Base-by-base conservation (phyloP, 2,113 vertebrate species). In the Dipodomys merriami region DNA sequence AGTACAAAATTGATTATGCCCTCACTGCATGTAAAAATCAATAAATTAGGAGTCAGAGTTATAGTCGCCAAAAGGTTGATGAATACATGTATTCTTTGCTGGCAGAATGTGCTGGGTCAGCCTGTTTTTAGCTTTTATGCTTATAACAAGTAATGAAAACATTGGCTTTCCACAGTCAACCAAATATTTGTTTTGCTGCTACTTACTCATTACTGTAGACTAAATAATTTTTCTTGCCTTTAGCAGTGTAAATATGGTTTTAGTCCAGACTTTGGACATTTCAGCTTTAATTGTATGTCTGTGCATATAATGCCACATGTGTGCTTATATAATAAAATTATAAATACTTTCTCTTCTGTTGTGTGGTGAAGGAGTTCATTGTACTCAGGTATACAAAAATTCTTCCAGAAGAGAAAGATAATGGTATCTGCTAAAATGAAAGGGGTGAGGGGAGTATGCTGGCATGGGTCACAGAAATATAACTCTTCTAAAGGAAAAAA, bases 171-270 rank as follows among this genome's bases (percentile, higher is more conserved):
- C 86, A 93, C 85, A 81, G 85, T 73, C 91, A 94, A 94, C 93
- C 92, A 97, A 97, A 97, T 97, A 96, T 94, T 97, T 97, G 96
- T 95, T 97, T 96, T 97, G 90, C 92, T 95, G 83, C 95, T 97
- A 94, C 94, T 97, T 96, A 91, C 90, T 96, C 65, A 22, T 96
- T 96, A 93, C 94, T 95, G 88, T 96, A 97, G 97, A 97, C 97
- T 96, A 97, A 97, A 97, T 97, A 97, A 90, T 93, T 95, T 95
- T 83, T 94, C 69, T 96, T 96, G 90, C 92, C 72, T 86, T 96
- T 35, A 93, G 83, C 91, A 94, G 64, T 57, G 90, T 95, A 95
- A 97, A 73, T 97, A 78, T 33, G 29, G 60, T 91, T 93, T 94
- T 94, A 81, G 49, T 91, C 91, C 80, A 94, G 73, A 82, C 76